phyloP scores from a whole-genome alignment of 1,140 invertebrate species.

The Drosophila saltans region DNA sequence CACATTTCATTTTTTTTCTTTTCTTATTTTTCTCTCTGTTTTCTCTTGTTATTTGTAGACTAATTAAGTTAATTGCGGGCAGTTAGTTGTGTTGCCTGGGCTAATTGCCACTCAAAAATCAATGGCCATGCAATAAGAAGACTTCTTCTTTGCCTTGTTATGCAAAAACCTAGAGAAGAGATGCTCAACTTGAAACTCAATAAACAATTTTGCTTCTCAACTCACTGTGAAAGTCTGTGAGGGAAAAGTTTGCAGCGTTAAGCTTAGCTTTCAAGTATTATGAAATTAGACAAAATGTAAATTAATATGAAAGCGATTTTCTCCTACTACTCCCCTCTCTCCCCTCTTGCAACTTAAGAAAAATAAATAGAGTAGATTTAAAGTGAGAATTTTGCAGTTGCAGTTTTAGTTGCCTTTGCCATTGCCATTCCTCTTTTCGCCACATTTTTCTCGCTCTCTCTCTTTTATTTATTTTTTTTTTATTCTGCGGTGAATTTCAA shows the following conservation, averaged over 20 bases:
- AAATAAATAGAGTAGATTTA: background rate
- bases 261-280: slow-evolving; percentile 23
- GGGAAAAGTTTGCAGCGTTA: background rate
- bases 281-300: slow-evolving; percentile 41
- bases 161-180: background rate
- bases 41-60: slow-evolving; percentile 13
- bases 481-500: slow-evolving; percentile 68
- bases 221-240: background rate
- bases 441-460: background rate
- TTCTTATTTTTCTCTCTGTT: background rate
- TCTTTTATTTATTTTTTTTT: background rate
- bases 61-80: slow-evolving; percentile 78
- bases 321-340: background rate
- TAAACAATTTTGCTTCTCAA: slow-evolving; percentile 12
- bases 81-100: slow-evolving; percentile 39
- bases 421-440: background rate
- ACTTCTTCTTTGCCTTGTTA: slow-evolving; percentile 4
- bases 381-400: slow-evolving; percentile 3
- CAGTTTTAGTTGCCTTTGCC: background rate
- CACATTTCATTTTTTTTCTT: background rate
- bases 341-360: too few relatives aligned
- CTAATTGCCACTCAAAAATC: slow-evolving; percentile 71
- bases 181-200: slow-evolving; percentile 19
- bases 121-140: slow-evolving; percentile 40
- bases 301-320: slow-evolving; percentile 29